phyloP scores from a whole-genome alignment of 64 coral and sea anemone species.

The Montipora foliosa region DNA sequence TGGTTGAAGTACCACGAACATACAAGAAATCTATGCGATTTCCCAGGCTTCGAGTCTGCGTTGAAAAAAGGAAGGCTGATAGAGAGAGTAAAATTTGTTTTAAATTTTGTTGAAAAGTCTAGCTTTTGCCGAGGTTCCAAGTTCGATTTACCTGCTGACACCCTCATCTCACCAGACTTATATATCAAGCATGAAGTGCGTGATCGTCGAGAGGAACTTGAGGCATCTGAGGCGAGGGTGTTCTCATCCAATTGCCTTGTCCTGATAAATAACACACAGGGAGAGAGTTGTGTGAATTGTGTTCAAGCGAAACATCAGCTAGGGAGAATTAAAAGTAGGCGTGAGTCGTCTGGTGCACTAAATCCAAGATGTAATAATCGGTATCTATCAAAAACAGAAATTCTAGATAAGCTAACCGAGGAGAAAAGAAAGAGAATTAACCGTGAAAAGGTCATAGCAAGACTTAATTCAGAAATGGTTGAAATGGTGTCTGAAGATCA shows the following conservation, averaged over 20 bases:
- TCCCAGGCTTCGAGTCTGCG: not conserved
- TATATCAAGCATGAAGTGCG: not conserved
- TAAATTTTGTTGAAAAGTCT: conserved; percentile 15
- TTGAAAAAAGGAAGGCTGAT: not conserved
- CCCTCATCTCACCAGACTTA: not conserved
- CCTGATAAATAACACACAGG: not conserved
- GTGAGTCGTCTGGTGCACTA: not conserved
- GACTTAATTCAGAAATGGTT: not conserved
- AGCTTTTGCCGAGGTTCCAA: conserved; percentile 3
- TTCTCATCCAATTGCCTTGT: conserved; percentile 5
- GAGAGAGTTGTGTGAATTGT: conserved; percentile 5
- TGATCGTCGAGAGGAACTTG: not conserved
- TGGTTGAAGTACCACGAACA: not conserved
- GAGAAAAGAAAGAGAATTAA: not conserved
- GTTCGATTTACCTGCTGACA: not conserved
- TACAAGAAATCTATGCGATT: not conserved
- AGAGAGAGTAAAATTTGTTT: not conserved
- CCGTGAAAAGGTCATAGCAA: not conserved
- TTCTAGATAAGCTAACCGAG: not conserved
- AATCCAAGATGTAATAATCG: too few species aligned
- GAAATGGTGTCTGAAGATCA: conserved; percentile 24
- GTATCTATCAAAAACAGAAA: conserved; percentile 8
- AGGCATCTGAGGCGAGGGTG: not conserved
- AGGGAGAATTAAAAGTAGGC: conserved; percentile 8
- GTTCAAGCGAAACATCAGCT: not conserved